Evolutionary conservation across 1,140 invertebrate species (phyloP).

Genomic region (Macrocentrus cingulum): DNA sequence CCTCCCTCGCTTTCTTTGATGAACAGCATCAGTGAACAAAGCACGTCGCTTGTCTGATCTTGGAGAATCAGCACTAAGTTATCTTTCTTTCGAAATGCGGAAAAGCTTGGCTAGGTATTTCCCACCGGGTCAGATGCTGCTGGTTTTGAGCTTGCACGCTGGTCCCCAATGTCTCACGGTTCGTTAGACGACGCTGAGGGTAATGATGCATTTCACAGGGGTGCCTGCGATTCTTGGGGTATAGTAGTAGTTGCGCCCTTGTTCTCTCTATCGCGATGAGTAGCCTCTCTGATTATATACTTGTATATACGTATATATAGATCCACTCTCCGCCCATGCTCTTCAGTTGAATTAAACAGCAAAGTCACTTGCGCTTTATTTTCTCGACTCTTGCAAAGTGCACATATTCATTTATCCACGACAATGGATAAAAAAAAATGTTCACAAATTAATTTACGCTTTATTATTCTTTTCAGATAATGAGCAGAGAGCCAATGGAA

Average conservation of each 20-base stretch:
- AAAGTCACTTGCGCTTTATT: not conserved
- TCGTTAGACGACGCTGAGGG: slow-evolving; percentile 33
- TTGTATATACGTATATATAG: too few relatives aligned
- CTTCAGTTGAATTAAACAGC: slow-evolving; percentile 18
- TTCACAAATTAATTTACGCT: not conserved
- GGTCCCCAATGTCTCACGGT: slow-evolving; percentile 26
- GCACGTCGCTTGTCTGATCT: not conserved
- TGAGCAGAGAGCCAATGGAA: not conserved
- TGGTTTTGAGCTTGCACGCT: slow-evolving; percentile 21
- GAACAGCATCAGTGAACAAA: not conserved
- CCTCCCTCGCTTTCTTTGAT: not conserved
- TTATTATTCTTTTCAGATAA: slow-evolving; percentile 14
- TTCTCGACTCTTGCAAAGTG: not conserved
- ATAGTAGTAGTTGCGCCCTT: slow-evolving; percentile 10
- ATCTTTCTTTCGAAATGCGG: not conserved
- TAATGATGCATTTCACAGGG: slow-evolving; percentile 33
- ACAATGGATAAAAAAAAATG: too few relatives aligned
- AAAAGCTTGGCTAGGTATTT: slow-evolving; percentile 12
- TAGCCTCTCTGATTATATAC: not conserved
- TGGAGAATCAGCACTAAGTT: not conserved
- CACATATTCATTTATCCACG: too few relatives aligned
- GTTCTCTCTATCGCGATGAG: slow-evolving; percentile 15
- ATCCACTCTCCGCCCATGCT: not conserved
- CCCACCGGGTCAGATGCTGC: slow-evolving; percentile 8
- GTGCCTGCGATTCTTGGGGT: slow-evolving; percentile 6